Evolutionary conservation across 2,797 vertebrate species (phyloP).

Genomic region (Muscicapa comitata): DNA sequence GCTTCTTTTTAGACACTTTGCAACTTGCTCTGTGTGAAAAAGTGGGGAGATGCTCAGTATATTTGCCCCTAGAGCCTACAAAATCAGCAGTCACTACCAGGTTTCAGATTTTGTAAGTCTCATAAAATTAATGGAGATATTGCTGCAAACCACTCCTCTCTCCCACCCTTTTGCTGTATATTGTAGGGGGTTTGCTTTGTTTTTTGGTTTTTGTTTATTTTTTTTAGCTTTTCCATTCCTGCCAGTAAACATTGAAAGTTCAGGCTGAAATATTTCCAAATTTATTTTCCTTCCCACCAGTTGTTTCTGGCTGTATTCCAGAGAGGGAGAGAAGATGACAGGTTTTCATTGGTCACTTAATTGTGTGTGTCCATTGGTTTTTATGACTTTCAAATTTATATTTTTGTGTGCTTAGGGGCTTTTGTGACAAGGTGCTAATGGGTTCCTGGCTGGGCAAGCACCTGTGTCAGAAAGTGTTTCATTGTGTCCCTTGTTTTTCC

Average conservation of each 20-base stretch:
- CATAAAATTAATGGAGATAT: neutral
- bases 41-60: neutral
- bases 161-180: neutral
- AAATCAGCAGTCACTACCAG: neutral
- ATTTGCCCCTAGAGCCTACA: neutral
- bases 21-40: neutral
- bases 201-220: neutral
- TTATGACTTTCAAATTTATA: slow-evolving; percentile 42
- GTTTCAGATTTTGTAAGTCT: neutral
- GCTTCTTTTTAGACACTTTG: neutral
- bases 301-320: neutral
- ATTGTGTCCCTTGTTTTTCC: slow-evolving; percentile 48
- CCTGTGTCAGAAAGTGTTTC: slow-evolving; percentile 63
- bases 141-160: neutral
- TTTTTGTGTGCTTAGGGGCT: slow-evolving; percentile 32
- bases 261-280: neutral
- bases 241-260: neutral
- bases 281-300: neutral
- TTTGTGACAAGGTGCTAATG: slow-evolving; percentile 66
- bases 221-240: neutral
- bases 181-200: too few relatives aligned
- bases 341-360: slow-evolving; percentile 19
- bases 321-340: neutral
- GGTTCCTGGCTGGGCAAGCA: slow-evolving; percentile 52
- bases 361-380: slow-evolving; percentile 5